These are phyloP conservation scores for Phataginus tricuspis DNA, from an alignment of 2,797 vertebrate species.

Conservation along the genomic window DNA sequence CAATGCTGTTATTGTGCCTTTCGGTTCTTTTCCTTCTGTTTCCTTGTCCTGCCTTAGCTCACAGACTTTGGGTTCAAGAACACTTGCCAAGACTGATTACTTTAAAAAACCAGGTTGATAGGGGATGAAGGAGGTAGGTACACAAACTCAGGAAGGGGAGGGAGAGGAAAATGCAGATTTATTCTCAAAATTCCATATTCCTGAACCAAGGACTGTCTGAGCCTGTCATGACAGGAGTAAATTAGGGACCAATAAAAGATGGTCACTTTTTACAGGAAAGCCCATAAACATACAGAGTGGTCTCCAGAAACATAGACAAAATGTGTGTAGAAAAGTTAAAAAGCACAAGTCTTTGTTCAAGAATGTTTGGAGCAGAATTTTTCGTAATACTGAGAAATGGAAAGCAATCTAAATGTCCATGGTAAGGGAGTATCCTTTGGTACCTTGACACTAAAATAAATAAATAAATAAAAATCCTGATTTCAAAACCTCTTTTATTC, in stretches of 20 bases:
- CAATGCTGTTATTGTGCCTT: slow-evolving; percentile 25
- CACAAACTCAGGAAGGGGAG: slow-evolving; percentile 29
- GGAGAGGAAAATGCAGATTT: slow-evolving; percentile 32
- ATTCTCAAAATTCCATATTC: slow-evolving; percentile 17
- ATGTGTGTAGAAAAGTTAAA: slow-evolving; percentile 44
- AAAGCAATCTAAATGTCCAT: slow-evolving; percentile 41
- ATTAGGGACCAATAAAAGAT: slow-evolving; percentile 32
- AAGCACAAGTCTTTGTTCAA: slow-evolving; percentile 46
- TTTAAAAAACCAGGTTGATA: slow-evolving; percentile 45
- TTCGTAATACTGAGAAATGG: slow-evolving; percentile 42
- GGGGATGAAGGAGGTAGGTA: slow-evolving; percentile 15
- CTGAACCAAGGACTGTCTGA: slow-evolving; percentile 21
- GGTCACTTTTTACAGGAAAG: slow-evolving; percentile 18
- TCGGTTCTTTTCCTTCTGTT: slow-evolving; percentile 28
- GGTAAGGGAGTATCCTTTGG: background rate
- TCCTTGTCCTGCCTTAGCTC: background rate
- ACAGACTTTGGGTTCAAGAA: slow-evolving; percentile 50
- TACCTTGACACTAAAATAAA: background rate
- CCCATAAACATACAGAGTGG: background rate
- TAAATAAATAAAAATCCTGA: background rate
- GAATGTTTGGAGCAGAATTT: slow-evolving; percentile 44
- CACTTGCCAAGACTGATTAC: slow-evolving; percentile 42
- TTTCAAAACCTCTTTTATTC: slow-evolving; percentile 57
- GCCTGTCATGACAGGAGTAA: background rate
- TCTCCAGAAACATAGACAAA: slow-evolving; percentile 23